These are phyloP conservation scores for Trematomus bernacchii DNA, from an alignment of 2,797 vertebrate genomes.

Conservation along the genomic window DNA sequence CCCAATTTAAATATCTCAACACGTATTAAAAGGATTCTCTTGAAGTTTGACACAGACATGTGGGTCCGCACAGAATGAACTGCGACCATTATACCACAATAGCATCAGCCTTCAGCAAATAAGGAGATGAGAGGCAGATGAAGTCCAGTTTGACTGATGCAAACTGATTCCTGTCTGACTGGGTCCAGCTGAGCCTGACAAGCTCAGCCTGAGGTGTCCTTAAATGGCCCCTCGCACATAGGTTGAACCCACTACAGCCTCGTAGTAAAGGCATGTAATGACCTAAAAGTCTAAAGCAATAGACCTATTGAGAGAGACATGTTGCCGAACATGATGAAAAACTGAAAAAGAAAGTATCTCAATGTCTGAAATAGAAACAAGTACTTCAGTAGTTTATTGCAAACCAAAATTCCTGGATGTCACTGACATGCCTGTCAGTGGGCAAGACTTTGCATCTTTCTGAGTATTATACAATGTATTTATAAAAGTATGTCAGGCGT, in stretches of 20 bases:
- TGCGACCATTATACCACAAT: conserved; percentile 1
- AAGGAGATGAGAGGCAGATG: neutral
- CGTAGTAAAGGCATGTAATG: neutral
- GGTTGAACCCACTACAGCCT: neutral
- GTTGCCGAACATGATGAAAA: neutral
- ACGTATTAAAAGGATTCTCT: conserved; percentile 6
- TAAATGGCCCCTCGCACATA: neutral
- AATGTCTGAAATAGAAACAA: neutral
- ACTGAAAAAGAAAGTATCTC: neutral
- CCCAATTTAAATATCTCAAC: conserved; percentile 11
- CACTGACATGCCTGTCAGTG: neutral
- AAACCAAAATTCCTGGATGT: neutral
- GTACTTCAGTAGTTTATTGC: neutral
- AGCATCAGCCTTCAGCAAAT: conserved; percentile 17
- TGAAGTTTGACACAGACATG: neutral
- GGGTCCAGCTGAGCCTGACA: neutral
- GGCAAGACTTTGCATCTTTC: neutral
- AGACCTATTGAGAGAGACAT: neutral
- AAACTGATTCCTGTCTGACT: conserved; percentile 1
- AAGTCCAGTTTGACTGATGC: neutral
- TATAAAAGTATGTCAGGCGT: neutral
- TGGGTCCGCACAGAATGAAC: neutral
- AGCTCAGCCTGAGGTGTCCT: neutral
- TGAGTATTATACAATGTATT: neutral
- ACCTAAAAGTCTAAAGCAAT: neutral